A percentile compares a stretch with the other conserved stretches of the same genome.
Conservation (phyloP, 2,888 invertebrate species). For the Euplexia lucipara region DNA sequence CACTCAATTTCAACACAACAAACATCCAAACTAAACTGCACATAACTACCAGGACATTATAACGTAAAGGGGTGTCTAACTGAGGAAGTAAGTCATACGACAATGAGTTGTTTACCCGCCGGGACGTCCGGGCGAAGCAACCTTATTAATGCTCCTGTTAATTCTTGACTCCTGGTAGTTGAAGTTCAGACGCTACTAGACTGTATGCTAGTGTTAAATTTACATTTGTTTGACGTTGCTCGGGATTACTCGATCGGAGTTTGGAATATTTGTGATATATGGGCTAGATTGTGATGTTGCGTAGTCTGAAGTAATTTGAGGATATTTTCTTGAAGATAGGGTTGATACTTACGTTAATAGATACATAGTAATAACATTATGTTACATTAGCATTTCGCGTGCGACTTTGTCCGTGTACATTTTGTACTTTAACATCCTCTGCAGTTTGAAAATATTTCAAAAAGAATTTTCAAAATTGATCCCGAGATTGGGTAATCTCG, state of each 20-base stretch:
- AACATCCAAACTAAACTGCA: slow-evolving; percentile 39
- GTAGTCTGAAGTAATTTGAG: slow-evolving; percentile 36
- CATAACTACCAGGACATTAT: slow-evolving; percentile 47
- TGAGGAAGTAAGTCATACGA: slow-evolving; percentile 61
- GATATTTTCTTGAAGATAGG: slow-evolving; percentile 18
- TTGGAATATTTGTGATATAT: slow-evolving; percentile 53
- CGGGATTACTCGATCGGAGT: slow-evolving; percentile 54
- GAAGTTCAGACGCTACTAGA: slow-evolving; percentile 53
- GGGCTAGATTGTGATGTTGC: slow-evolving; percentile 24
- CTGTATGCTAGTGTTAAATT: slow-evolving; percentile 58
- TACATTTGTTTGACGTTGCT: slow-evolving; percentile 60
- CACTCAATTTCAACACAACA: slow-evolving; percentile 32
- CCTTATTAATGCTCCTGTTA: slow-evolving; percentile 63
- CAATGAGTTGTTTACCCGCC: slow-evolving; percentile 54
- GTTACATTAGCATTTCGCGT: no score
- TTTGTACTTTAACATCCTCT: no score
- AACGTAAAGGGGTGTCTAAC: slow-evolving; percentile 38
- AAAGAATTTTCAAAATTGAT: no score
- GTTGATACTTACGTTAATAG: slow-evolving; percentile 12
- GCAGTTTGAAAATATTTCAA: no score
- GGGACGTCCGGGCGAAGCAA: slow-evolving; percentile 55
- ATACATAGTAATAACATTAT: slow-evolving; percentile 4
- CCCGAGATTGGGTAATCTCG: no score
- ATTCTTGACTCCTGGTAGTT: slow-evolving; percentile 63
- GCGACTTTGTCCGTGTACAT: no score